Evolutionary conservation across 2,113 vertebrate genomes (phyloP).

Genomic region (Salvelinus namaycush): DNA sequence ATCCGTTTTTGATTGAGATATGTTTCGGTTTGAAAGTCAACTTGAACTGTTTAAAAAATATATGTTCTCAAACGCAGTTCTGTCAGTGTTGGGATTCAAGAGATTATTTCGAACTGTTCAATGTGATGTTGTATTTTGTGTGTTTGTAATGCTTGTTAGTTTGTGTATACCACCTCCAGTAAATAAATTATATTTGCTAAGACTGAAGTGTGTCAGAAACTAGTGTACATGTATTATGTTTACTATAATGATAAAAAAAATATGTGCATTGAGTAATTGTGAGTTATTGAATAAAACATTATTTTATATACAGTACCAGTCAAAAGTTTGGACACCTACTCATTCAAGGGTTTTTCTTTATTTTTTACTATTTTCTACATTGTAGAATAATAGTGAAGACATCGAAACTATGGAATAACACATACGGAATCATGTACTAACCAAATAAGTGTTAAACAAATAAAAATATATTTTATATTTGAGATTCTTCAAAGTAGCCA

Average conservation of each 20-base stretch:
- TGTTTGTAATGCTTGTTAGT: slow-evolving; percentile 44
- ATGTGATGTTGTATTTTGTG: slow-evolving; percentile 41
- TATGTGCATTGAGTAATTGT: slow-evolving; percentile 42
- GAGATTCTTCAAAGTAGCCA: too few species aligned
- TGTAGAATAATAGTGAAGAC: too few species aligned
- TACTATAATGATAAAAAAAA: slow-evolving; percentile 45
- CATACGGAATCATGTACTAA: too few species aligned
- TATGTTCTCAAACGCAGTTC: slow-evolving; percentile 31
- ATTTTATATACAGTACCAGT: too few species aligned
- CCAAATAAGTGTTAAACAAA: too few species aligned
- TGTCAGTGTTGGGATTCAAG: slow-evolving; percentile 29
- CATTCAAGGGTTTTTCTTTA: too few species aligned
- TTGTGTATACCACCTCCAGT: slow-evolving; percentile 25
- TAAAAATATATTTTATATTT: too few species aligned
- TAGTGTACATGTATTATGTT: slow-evolving; percentile 32
- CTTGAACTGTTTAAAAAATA: not conserved
- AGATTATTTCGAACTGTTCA: slow-evolving; percentile 40
- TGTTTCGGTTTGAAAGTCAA: not conserved
- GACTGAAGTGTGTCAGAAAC: slow-evolving; percentile 22
- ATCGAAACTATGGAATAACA: too few species aligned
- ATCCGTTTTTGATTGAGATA: not conserved
- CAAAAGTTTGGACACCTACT: too few species aligned
- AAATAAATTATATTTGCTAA: slow-evolving; percentile 36
- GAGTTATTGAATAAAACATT: slow-evolving; percentile 59
- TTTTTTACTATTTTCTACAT: too few species aligned